phyloP scores from a whole-genome alignment of 1,140 invertebrate species.

The Agraylea sexmaculata region DNA sequence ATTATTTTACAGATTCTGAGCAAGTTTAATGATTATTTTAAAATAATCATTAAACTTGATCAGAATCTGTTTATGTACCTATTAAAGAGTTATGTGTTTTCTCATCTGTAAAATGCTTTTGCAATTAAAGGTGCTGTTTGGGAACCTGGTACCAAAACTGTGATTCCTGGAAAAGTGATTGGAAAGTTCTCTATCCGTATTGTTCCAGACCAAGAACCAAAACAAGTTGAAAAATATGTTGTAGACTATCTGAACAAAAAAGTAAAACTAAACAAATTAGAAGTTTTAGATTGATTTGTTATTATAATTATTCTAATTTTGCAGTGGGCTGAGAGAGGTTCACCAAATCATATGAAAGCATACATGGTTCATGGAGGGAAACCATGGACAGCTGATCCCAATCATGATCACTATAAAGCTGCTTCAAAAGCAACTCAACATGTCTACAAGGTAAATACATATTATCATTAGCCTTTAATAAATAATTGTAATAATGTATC shows the following conservation, averaged over 20 bases:
- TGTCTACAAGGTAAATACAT: conserved; percentile 71
- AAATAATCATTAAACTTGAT: background rate
- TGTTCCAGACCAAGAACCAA: conserved; percentile 82
- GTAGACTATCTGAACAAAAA: conserved; percentile 59
- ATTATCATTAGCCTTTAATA: background rate
- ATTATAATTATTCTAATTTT: conserved; percentile 2
- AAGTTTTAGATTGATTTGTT: background rate
- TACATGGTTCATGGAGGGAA: conserved; percentile 66
- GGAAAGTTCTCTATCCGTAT: conserved; percentile 95
- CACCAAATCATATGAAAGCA: conserved; percentile 79
- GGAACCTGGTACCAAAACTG: conserved; percentile 86
- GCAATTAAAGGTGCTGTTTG: conserved; percentile 73
- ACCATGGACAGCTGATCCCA: conserved; percentile 85
- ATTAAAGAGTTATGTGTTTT: background rate
- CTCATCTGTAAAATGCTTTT: conserved; percentile 3
- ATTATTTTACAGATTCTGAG: background rate
- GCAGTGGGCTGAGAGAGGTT: conserved; percentile 56
- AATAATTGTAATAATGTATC: background rate
- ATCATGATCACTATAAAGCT: conserved; percentile 84
- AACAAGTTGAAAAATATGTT: conserved; percentile 62
- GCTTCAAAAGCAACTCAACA: conserved; percentile 74
- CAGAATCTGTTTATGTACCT: background rate
- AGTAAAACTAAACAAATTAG: conserved; percentile 21
- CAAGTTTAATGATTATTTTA: background rate
- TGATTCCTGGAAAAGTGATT: conserved; percentile 88